phyloP scores from a whole-genome alignment of 2,113 vertebrate genomes.

The Formicarius rufipectus region DNA sequence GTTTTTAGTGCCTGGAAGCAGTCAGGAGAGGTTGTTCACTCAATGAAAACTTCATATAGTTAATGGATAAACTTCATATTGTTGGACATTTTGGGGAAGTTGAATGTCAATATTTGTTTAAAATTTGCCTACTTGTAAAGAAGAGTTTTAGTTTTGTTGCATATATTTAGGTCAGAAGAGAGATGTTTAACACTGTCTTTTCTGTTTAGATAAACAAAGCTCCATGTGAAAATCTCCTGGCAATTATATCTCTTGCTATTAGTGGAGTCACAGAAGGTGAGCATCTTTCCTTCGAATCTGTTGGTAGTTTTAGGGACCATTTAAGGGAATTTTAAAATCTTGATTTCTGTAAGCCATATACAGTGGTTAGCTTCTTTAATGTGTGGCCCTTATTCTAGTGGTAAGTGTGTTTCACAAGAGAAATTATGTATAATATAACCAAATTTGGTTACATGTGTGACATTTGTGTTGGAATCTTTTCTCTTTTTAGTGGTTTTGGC shows the following conservation, averaged over 20 bases:
- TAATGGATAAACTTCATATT: not conserved
- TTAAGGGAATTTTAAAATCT: not conserved
- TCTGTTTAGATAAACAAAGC: conserved; percentile 83
- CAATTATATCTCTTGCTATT: conserved; percentile 95
- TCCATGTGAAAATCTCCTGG: conserved; percentile 88
- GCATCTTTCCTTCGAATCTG: not conserved
- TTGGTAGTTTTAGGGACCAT: not conserved
- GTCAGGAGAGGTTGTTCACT: not conserved
- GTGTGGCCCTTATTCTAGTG: not conserved
- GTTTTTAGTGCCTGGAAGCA: not conserved
- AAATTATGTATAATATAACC: not conserved
- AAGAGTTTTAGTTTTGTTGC: not conserved
- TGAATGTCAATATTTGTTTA: not conserved
- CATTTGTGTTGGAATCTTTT: not conserved
- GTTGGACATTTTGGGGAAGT: not conserved
- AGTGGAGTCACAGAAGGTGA: conserved; percentile 92
- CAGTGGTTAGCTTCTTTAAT: not conserved
- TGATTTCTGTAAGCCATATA: not conserved
- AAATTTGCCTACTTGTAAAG: not conserved
- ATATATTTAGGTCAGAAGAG: not conserved
- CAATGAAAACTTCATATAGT: not conserved
- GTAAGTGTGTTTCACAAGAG: not conserved
- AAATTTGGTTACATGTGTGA: not conserved
- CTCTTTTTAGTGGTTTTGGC: not conserved
- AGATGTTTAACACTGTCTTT: not conserved